These are phyloP conservation scores for Sericinus montela DNA, from an alignment of 2,888 invertebrate species.

Conservation along the genomic window DNA sequence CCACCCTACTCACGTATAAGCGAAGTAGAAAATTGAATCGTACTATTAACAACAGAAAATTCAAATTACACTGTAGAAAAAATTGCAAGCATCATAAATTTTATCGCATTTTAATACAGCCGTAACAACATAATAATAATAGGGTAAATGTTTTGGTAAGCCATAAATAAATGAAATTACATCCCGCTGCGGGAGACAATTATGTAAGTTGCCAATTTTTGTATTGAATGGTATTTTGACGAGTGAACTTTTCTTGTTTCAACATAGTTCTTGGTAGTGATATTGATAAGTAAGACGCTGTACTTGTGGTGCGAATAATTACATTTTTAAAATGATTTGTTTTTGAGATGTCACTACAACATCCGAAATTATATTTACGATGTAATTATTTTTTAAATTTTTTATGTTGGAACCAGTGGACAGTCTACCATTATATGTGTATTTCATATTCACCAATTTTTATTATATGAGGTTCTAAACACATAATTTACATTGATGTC, in stretches of 20 bases:
- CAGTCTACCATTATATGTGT: too few relatives aligned
- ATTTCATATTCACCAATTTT: too few relatives aligned
- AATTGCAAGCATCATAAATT: conserved; percentile 72
- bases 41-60: conserved; percentile 19
- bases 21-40: conserved; percentile 26
- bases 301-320: too few relatives aligned
- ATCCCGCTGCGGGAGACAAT: conserved; percentile 44
- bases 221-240: neutral
- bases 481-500: too few relatives aligned
- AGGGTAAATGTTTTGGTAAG: conserved; percentile 79
- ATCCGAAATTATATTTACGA: too few relatives aligned
- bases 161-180: conserved; percentile 70
- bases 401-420: too few relatives aligned
- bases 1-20: conserved; percentile 40
- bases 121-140: conserved; percentile 75
- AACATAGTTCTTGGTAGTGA: too few relatives aligned
- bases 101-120: conserved; percentile 77
- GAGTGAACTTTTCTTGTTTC: neutral
- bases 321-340: too few relatives aligned
- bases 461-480: too few relatives aligned
- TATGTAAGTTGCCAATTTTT: conserved; percentile 6
- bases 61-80: conserved; percentile 24
- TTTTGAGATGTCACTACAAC: too few relatives aligned
- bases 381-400: too few relatives aligned
- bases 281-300: too few relatives aligned